Evolutionary conservation across 2,888 invertebrate genomes (phyloP).

Genomic region (Drosophila imparisetae): DNA sequence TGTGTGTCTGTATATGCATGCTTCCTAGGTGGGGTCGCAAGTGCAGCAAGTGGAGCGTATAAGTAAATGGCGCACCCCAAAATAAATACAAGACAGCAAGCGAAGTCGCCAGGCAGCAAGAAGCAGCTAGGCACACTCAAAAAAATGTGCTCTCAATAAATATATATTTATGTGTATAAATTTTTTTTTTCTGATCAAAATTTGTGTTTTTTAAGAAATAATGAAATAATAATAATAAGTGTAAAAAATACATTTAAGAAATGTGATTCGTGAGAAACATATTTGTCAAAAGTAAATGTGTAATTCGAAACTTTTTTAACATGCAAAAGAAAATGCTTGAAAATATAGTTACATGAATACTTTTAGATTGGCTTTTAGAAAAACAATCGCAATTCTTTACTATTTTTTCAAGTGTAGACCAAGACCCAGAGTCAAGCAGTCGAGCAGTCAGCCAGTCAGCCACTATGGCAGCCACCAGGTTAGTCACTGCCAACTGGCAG

Average conservation of each 20-base stretch:
- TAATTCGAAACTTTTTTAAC: not conserved
- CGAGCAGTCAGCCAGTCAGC: constrained; percentile 41
- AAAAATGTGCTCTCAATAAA: not conserved
- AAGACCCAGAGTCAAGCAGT: constrained; percentile 24
- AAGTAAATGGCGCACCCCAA: constrained; percentile 70
- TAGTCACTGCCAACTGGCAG: constrained; percentile 40
- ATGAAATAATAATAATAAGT: not conserved
- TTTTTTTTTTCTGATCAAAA: not conserved
- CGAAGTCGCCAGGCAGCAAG: constrained; percentile 29
- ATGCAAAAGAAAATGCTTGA: not conserved
- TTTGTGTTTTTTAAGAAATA: not conserved
- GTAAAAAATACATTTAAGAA: no score
- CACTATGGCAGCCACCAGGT: constrained; percentile 49
- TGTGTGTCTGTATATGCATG: not conserved
- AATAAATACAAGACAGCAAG: constrained; percentile 58
- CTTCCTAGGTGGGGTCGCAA: constrained; percentile 33
- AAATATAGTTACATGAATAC: not conserved
- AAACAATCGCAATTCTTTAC: not conserved
- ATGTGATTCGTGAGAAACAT: not conserved
- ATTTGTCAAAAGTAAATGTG: not conserved
- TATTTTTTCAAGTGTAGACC: not conserved
- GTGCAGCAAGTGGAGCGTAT: constrained; percentile 68
- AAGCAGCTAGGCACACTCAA: constrained; percentile 2
- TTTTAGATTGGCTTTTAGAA: not conserved
- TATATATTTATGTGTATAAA: not conserved